phyloP scores from a whole-genome alignment of 2,797 vertebrate genomes.

The Darevskia mixta region DNA sequence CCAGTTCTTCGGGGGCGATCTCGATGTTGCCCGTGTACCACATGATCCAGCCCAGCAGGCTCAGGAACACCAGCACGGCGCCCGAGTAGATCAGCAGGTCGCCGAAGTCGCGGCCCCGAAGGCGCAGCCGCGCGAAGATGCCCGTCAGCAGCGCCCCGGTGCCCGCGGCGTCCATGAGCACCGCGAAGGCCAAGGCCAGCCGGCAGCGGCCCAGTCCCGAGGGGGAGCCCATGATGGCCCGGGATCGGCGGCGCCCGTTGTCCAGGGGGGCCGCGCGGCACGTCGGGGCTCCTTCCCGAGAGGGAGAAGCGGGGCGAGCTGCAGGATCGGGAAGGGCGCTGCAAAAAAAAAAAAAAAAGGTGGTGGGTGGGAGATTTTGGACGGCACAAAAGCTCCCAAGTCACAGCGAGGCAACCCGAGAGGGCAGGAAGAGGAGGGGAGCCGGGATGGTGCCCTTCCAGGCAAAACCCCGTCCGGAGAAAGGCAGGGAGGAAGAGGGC shows the following conservation, averaged over 20 bases:
- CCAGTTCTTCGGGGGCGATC: slow-evolving; percentile 82
- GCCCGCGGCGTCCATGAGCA: slow-evolving; percentile 87
- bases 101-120: slow-evolving; percentile 87
- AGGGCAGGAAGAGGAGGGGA: slow-evolving; percentile 43
- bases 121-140: slow-evolving; percentile 87
- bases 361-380: no score
- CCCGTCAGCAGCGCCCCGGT: slow-evolving; percentile 84
- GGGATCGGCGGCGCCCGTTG: neutral
- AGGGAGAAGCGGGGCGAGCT: neutral
- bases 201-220: slow-evolving; percentile 84
- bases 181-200: slow-evolving; percentile 84
- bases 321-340: neutral
- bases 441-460: neutral
- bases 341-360: neutral
- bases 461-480: no score
- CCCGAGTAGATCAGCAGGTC: slow-evolving; percentile 90
- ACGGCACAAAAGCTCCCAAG: neutral
- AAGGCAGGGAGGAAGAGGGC: neutral
- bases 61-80: slow-evolving; percentile 86
- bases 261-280: neutral
- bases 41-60: slow-evolving; percentile 90
- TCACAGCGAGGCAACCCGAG: neutral
- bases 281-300: no score
- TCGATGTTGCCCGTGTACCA: slow-evolving; percentile 95
- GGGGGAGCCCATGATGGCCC: slow-evolving; percentile 40